phyloP scores from a whole-genome alignment of 2,797 vertebrate genomes.

The Vespertilio murinus region DNA sequence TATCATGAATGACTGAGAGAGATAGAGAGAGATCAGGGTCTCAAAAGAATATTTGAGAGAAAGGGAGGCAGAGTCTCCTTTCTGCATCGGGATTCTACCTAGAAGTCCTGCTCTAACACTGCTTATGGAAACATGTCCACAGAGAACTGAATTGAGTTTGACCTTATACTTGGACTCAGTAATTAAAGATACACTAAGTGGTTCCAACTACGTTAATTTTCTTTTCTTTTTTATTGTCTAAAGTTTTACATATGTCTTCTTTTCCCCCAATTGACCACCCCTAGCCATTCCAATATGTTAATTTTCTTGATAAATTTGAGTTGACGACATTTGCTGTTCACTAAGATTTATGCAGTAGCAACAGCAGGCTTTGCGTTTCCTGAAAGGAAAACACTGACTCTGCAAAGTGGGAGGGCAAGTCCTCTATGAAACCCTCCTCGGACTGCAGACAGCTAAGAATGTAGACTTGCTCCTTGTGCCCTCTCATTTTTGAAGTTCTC shows the following conservation, averaged over 20 bases:
- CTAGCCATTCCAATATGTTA: not conserved
- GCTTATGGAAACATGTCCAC: not conserved
- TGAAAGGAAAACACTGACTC: not conserved
- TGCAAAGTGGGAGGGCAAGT: not conserved
- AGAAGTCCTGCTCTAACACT: not conserved
- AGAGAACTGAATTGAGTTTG: not conserved
- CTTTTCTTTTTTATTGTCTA: not conserved
- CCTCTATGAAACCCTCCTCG: not conserved
- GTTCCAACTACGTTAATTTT: not conserved
- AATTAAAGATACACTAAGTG: not conserved
- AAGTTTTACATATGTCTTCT: too few species aligned
- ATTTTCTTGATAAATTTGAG: slow-evolving; percentile 2
- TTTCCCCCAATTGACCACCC: too few species aligned
- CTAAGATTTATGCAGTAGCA: not conserved
- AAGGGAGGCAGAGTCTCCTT: not conserved
- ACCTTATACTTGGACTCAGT: not conserved
- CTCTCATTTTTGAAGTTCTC: slow-evolving; percentile 59
- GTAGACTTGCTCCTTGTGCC: slow-evolving; percentile 23
- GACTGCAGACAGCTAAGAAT: slow-evolving; percentile 28
- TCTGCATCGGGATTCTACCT: not conserved
- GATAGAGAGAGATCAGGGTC: not conserved
- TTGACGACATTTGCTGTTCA: slow-evolving; percentile 33
- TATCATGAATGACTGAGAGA: not conserved
- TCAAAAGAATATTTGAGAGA: not conserved
- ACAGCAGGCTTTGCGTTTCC: slow-evolving; percentile 22